Conservation (phyloP, 2,888 invertebrate genomes). For the Lepeophtheirus nordmannii region DNA sequence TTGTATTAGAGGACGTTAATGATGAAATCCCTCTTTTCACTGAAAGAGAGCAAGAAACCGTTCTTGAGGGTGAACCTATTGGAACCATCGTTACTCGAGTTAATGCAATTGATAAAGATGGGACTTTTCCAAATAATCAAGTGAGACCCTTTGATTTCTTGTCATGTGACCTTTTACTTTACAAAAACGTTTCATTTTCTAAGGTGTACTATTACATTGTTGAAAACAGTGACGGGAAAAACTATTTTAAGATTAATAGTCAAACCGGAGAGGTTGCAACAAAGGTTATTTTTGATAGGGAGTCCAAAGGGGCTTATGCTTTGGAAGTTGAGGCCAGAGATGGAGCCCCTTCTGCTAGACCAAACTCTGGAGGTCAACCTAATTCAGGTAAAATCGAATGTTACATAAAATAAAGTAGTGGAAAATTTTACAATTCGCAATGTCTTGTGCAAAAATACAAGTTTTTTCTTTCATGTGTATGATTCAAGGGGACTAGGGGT, state of each 20-base stretch:
- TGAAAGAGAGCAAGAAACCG: constrained; percentile 85
- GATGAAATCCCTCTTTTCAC: constrained; percentile 92
- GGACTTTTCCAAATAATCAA: constrained; percentile 85
- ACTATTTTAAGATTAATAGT: constrained; percentile 88
- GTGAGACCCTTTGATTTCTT: constrained; percentile 39
- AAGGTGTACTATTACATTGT: constrained; percentile 88
- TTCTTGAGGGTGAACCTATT: constrained; percentile 81
- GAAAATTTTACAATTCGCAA: not conserved
- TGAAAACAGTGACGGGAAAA: constrained; percentile 79
- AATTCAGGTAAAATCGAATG: constrained; percentile 90
- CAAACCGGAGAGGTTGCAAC: constrained; percentile 91
- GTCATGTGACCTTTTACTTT: not conserved
- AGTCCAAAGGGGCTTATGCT: constrained; percentile 92
- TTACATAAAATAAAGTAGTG: not conserved
- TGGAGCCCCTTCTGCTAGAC: constrained; percentile 85
- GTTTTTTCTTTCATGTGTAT: no score
- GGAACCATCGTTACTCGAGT: constrained; percentile 90
- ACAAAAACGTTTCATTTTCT: constrained; percentile 28
- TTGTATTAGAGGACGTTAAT: constrained; percentile 86
- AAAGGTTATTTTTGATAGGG: constrained; percentile 85
- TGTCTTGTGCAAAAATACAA: no score
- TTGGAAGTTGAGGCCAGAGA: constrained; percentile 92
- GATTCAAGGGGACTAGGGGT: no score
- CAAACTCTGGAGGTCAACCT: constrained; percentile 79
- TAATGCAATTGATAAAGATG: constrained; percentile 88